Conservation (phyloP, 2,797 vertebrate genomes). For the Crenichthys baileyi region DNA sequence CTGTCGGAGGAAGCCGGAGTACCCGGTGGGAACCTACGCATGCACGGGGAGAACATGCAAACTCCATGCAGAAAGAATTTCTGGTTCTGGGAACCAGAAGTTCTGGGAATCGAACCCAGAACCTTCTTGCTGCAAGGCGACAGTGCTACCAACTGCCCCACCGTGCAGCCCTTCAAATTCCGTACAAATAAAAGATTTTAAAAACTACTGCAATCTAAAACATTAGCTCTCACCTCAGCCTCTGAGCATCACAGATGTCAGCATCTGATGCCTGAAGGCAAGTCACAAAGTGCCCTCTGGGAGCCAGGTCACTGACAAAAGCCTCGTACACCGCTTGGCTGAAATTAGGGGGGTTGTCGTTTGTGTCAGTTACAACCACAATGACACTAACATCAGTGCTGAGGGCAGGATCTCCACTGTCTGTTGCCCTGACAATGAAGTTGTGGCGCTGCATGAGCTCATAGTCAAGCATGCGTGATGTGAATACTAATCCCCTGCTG, state of each 20-base stretch:
- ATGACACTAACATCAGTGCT: conserved; percentile 87
- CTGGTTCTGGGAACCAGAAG: too few relatives aligned
- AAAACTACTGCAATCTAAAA: background rate
- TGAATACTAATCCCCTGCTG: conserved; percentile 86
- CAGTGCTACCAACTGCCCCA: too few relatives aligned
- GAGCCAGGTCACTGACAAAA: conserved; percentile 89
- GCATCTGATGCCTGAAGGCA: conserved; percentile 92
- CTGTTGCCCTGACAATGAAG: conserved; percentile 87
- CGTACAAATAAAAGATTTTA: background rate
- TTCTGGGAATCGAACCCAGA: too few relatives aligned
- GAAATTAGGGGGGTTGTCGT: conserved; percentile 94
- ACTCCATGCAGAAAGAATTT: too few relatives aligned
- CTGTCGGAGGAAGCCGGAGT: too few relatives aligned
- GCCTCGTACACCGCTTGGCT: conserved; percentile 89
- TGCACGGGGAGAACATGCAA: too few relatives aligned
- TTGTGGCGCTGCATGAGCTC: conserved; percentile 86
- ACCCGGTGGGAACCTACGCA: too few relatives aligned
- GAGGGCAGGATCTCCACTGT: conserved; percentile 88
- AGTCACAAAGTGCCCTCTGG: conserved; percentile 92
- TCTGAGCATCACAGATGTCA: conserved; percentile 86
- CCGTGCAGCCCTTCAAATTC: background rate
- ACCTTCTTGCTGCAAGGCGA: too few relatives aligned
- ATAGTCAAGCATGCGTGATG: conserved; percentile 87
- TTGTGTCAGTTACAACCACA: conserved; percentile 88
- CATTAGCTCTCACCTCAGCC: conserved; percentile 73